Evolutionary conservation across 2,113 vertebrate species (phyloP), one percentile per base, ranked within the genome.

Genomic region (Chlorodrepanis virens): DNA sequence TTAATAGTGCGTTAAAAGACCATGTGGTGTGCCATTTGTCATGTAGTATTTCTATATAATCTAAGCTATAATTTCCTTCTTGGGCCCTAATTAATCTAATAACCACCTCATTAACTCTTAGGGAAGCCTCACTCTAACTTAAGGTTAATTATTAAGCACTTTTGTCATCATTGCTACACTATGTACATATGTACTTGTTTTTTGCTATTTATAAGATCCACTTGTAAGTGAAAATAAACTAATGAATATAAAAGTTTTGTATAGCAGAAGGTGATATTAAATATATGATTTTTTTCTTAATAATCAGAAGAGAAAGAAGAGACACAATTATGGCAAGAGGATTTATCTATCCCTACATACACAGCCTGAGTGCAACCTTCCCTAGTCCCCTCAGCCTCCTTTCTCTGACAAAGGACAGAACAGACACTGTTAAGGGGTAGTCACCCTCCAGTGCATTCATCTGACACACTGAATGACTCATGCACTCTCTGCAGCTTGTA

Each of bases 1-100:
- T 98, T 99, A 99, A 98, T 98, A 98, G 98, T 98, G 98, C 97
- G 97, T 99, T 99, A 98, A 99, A 99, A 98, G 97, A 98, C 98
- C 97, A 98, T 97, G 98, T 98, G 97, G 93, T 98, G 81, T 97
- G 82, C 98, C 98, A 99, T 99, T 99, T 99, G 98, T 99, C 98
- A 98, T 98, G 93, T 87, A 90, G 80, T 97, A 96, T 98, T 98
- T 99, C 98, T 98, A 98, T 98, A 97, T 96, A 98, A 97, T 97
- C 80, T 94, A 74, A 96, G 65, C 29, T 96, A 95, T 96, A 89
- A 96, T 96, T 98, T 98, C 81, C 95, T 97, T 70, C 94, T 96
- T 98, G 94, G 98, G 86, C 95, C 94, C 95, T 98, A 99, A 99
- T 99, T 98, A 99, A 98, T 99, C 98, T 98, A 98, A 92, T 91